Evolutionary conservation across 2,888 invertebrate species (phyloP).

Genomic region (Drosophila infuscata): DNA sequence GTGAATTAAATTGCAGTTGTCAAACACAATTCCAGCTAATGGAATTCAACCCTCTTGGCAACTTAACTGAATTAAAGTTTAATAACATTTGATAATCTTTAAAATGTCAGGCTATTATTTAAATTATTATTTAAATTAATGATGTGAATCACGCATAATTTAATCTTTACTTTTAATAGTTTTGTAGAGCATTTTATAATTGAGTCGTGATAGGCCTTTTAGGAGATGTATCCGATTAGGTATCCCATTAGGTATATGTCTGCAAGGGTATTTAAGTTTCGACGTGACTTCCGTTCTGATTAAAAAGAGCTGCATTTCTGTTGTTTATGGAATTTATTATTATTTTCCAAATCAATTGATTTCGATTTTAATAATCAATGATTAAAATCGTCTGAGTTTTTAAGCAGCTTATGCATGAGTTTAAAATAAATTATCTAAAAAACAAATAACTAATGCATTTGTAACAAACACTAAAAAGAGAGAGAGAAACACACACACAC

Average conservation of each 20-base stretch:
- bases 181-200: background rate
- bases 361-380: background rate
- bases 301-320: background rate
- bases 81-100: background rate
- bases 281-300: background rate
- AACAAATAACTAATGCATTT: background rate
- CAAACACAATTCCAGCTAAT: slow-evolving; percentile 12
- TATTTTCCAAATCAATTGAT: background rate
- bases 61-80: background rate
- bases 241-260: background rate
- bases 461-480: background rate
- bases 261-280: background rate
- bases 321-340: background rate
- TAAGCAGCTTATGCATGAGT: background rate
- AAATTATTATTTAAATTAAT: background rate
- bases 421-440: background rate
- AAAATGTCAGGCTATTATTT: background rate
- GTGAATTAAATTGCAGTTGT: slow-evolving; percentile 23
- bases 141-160: background rate
- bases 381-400: background rate
- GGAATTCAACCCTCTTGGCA: background rate
- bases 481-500: background rate
- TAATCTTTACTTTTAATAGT: background rate
- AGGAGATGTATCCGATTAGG: background rate
- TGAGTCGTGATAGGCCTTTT: background rate